Evolutionary conservation across 1,140 invertebrate genomes (phyloP).

Genomic region (Akabosia matsudoensis): DNA sequence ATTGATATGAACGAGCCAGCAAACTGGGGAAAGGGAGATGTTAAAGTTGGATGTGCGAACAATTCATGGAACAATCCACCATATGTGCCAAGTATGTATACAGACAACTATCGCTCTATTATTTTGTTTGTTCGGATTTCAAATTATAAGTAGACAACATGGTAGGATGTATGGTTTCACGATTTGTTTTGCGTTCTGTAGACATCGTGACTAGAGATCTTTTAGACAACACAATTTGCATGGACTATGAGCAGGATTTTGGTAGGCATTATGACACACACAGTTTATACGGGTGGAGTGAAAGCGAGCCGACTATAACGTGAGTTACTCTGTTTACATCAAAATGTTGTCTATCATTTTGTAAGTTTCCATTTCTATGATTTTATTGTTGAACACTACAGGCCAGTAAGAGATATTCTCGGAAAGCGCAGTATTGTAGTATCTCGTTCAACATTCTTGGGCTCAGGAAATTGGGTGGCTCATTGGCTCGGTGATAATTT

Average conservation of each 20-base stretch:
- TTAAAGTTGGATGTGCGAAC: conserved; percentile 35
- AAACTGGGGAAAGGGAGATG: conserved; percentile 43
- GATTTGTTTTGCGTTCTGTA: background rate
- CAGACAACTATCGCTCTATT: background rate
- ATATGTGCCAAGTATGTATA: conserved; percentile 41
- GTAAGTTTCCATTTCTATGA: background rate
- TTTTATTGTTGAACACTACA: conserved; percentile 53
- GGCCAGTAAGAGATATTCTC: conserved; percentile 6
- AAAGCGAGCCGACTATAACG: conserved; percentile 22
- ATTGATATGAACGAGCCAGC: conserved; percentile 47
- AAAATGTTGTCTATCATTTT: too few species aligned
- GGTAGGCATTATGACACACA: conserved; percentile 30
- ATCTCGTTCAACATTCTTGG: conserved; percentile 57
- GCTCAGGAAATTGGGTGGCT: conserved; percentile 56
- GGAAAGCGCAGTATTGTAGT: conserved; percentile 51
- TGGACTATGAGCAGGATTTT: conserved; percentile 13
- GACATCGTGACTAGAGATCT: background rate
- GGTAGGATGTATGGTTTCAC: conserved; percentile 4
- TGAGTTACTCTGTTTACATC: conserved; percentile 27
- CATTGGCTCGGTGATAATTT: conserved; percentile 61
- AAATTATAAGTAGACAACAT: too few species aligned
- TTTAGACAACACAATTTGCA: conserved; percentile 22
- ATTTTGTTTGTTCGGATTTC: too few species aligned
- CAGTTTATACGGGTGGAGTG: conserved; percentile 27
- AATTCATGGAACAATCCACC: conserved; percentile 45